Evolutionary conservation across 1,140 invertebrate genomes (phyloP).

Genomic region (Nilaparvata lugens): DNA sequence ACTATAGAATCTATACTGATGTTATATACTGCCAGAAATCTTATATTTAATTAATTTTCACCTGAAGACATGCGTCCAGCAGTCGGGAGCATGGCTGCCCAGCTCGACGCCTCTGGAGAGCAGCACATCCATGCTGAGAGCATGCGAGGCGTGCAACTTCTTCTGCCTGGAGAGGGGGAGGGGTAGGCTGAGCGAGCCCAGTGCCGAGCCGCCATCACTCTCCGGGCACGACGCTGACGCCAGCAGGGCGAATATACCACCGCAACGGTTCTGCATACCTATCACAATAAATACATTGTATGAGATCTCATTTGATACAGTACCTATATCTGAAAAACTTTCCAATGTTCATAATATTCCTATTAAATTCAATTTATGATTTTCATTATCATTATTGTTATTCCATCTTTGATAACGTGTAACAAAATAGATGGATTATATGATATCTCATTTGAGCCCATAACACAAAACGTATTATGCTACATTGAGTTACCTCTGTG

Average conservation of each 20-base stretch:
- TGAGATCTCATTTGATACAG: no score
- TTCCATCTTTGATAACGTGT: no score
- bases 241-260: slow-evolving; percentile 67
- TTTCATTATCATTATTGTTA: no score
- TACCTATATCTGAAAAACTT: no score
- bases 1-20: no score
- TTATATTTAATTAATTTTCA: slow-evolving; percentile 35
- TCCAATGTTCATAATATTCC: no score
- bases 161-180: slow-evolving; percentile 13
- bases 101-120: slow-evolving; percentile 71
- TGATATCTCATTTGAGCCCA: no score
- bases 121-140: slow-evolving; percentile 82
- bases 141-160: slow-evolving; percentile 52
- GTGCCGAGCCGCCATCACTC: slow-evolving; percentile 28
- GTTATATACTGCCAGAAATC: not conserved
- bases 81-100: slow-evolving; percentile 81
- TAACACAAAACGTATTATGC: no score
- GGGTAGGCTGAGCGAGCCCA: not conserved
- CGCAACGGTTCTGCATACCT: slow-evolving; percentile 75
- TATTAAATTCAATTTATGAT: no score
- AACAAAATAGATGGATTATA: no score
- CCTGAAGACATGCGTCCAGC: slow-evolving; percentile 88
- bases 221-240: slow-evolving; percentile 66
- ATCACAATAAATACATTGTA: no score
- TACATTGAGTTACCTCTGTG: no score